phyloP scores from a whole-genome alignment of 30 jellyfish, hydroid and myxozoan genomes.

The Catostylus mosaicus region DNA sequence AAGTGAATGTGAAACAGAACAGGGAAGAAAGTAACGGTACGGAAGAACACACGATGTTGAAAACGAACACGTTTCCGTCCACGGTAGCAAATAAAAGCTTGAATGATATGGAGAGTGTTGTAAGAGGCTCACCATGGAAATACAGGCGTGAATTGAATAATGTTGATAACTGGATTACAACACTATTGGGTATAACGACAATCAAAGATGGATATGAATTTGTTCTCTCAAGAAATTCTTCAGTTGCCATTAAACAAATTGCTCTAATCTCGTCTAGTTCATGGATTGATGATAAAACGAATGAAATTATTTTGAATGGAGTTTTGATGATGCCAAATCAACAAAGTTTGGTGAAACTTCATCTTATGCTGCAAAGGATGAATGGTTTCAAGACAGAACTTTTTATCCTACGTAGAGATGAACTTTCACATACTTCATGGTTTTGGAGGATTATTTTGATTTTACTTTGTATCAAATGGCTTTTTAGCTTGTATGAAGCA shows the following conservation, averaged over 20 bases:
- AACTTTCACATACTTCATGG: background rate
- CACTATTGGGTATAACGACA: background rate
- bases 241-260: background rate
- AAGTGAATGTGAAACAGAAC: background rate
- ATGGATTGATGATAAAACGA: slow-evolving; percentile 1
- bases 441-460: background rate
- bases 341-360: background rate
- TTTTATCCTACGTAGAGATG: background rate
- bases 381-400: background rate
- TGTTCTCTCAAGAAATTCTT: background rate
- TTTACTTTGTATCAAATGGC: background rate
- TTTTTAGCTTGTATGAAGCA: background rate
- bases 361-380: background rate
- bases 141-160: background rate
- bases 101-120: background rate
- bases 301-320: background rate
- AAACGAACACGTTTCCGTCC: background rate
- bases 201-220: background rate
- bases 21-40: background rate
- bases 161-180: background rate
- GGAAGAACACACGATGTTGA: no score
- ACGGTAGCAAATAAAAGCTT: background rate
- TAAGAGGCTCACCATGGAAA: background rate
- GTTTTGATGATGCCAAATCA: background rate
- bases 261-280: background rate